These are phyloP conservation scores for Bubalus kerabau DNA, from an alignment of 2,113 vertebrate genomes.

Conservation along the genomic window DNA sequence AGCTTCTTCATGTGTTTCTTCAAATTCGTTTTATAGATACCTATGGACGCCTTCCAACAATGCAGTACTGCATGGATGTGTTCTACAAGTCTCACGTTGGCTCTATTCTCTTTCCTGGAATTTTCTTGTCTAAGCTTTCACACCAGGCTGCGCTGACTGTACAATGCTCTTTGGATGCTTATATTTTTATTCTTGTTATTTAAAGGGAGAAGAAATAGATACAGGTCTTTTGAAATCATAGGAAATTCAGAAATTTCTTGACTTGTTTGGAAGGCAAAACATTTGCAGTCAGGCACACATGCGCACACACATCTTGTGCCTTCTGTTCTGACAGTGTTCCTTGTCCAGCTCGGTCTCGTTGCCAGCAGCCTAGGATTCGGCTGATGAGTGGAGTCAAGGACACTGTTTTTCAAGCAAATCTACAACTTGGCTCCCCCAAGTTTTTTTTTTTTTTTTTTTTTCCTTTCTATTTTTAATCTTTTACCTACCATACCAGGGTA, in stretches of 20 bases:
- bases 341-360: not conserved
- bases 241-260: not conserved
- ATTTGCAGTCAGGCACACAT: not conserved
- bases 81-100: not conserved
- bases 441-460: not conserved
- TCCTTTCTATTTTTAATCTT: not conserved
- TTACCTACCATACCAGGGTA: not conserved
- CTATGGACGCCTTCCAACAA: not conserved
- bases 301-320: not conserved
- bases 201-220: not conserved
- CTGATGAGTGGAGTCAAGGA: not conserved
- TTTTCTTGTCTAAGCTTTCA: slow-evolving; percentile 2
- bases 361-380: not conserved
- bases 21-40: not conserved
- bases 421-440: not conserved
- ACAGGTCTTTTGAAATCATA: not conserved
- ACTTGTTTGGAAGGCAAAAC: slow-evolving; percentile 4
- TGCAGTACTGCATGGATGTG: not conserved
- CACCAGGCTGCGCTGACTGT: not conserved
- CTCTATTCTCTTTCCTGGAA: not conserved
- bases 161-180: not conserved
- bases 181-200: not conserved
- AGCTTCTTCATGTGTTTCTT: not conserved
- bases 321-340: slow-evolving; percentile 19
- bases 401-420: not conserved